Conservation (phyloP, 2,888 invertebrate species). For the Oxystoma pomonae region DNA sequence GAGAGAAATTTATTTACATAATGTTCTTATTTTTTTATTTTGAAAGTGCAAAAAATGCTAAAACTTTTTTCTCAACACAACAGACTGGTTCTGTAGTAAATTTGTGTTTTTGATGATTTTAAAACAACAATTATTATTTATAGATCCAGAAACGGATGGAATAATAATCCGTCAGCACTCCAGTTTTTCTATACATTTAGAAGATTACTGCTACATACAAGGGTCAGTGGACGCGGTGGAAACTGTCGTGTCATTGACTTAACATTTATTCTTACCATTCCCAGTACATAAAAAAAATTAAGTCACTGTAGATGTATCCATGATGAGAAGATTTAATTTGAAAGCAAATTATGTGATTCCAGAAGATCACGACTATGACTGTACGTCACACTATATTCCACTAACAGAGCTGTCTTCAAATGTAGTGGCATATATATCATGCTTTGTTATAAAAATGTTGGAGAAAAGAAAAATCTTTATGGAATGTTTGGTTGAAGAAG, state of each 20-base stretch:
- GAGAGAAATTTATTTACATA: too few relatives aligned
- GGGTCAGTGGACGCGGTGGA: slow-evolving; percentile 11
- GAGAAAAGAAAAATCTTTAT: slow-evolving; percentile 3
- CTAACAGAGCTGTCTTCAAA: slow-evolving; percentile 9
- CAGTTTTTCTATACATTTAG: slow-evolving; percentile 12
- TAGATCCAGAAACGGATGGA: slow-evolving; percentile 19
- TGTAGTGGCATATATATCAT: slow-evolving; percentile 16
- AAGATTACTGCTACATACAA: slow-evolving; percentile 2
- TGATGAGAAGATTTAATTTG: slow-evolving; percentile 2
- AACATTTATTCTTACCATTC: slow-evolving; percentile 8
- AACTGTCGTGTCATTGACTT: slow-evolving; percentile 17
- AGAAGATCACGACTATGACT: slow-evolving; percentile 3
- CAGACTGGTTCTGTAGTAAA: too few relatives aligned
- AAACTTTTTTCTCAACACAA: too few relatives aligned
- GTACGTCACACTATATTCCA: slow-evolving; percentile 4
- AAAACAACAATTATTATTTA: too few relatives aligned
- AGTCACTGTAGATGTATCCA: slow-evolving; percentile 3
- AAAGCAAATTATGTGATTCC: neutral
- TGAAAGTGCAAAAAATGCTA: too few relatives aligned
- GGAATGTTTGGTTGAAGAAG: slow-evolving; percentile 1
- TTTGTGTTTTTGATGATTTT: too few relatives aligned
- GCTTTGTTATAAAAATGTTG: slow-evolving; percentile 14
- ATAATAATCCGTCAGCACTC: slow-evolving; percentile 16
- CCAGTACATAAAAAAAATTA: slow-evolving; percentile 2
- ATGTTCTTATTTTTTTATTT: too few relatives aligned